A percentile compares a stretch with the other conserved stretches of the same genome.
Conservation (phyloP, 2,888 invertebrate species). For the Pocota personata region DNA sequence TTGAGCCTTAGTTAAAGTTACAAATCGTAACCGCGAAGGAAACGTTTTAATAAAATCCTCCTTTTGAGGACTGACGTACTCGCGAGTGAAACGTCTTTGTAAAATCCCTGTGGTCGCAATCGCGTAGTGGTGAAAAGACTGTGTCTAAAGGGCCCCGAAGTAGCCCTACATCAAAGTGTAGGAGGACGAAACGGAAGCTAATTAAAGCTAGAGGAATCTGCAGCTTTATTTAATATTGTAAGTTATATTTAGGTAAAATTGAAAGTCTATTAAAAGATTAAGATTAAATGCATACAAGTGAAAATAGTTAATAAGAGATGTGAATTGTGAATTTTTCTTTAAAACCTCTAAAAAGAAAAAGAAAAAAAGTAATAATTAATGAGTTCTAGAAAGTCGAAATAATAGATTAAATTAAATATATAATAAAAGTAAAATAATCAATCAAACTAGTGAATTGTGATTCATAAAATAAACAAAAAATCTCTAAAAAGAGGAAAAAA, state of each 20-base stretch:
- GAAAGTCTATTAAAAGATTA: slow-evolving; percentile 4
- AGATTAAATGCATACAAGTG: background rate
- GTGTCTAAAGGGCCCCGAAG: slow-evolving; percentile 14
- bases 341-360: background rate
- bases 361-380: background rate
- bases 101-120: background rate
- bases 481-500: too few species aligned
- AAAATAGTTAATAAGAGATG: background rate
- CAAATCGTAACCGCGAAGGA: background rate
- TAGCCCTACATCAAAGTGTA: slow-evolving; percentile 6
- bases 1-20: too few species aligned
- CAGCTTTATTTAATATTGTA: slow-evolving; percentile 4
- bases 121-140: background rate
- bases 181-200: slow-evolving; percentile 26
- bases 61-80: background rate
- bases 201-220: slow-evolving; percentile 6
- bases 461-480: too few species aligned
- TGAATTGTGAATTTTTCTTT: background rate
- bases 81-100: background rate
- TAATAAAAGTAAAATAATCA: too few species aligned
- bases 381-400: background rate
- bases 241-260: background rate
- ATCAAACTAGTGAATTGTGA: too few species aligned
- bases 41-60: slow-evolving; percentile 17
- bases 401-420: too few species aligned